A percentile compares a stretch with the other conserved stretches of the same genome.
Evolutionary conservation across 1,140 invertebrate genomes (phyloP).

Genomic region (Drosophila prosaltans): DNA sequence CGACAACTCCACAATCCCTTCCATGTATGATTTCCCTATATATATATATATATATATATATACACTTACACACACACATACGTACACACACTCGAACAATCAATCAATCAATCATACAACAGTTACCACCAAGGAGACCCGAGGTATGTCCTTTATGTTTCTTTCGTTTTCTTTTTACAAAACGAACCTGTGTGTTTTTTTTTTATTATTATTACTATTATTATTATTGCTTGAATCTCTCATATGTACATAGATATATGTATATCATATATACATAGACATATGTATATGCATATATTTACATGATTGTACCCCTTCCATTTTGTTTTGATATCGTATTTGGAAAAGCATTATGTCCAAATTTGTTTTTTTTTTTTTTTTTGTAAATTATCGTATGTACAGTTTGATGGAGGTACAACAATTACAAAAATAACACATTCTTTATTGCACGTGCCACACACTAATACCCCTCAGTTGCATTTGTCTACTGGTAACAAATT

Average conservation of each 20-base stretch:
- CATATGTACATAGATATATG: constrained; percentile 11
- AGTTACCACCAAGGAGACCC: constrained; percentile 92
- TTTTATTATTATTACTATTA: constrained; percentile 25
- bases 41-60: background rate
- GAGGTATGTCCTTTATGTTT: constrained; percentile 87
- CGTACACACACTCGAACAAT: constrained; percentile 40
- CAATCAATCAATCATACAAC: constrained; percentile 72
- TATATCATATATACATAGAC: constrained; percentile 22
- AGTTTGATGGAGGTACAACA: constrained; percentile 53
- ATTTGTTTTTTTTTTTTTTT: constrained; percentile 1
- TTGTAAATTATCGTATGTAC: constrained; percentile 25
- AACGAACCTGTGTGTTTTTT: constrained; percentile 20
- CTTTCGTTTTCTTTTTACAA: constrained; percentile 49
- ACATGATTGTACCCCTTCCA: constrained; percentile 16
- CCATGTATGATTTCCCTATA: constrained; percentile 65
- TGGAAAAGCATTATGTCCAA: constrained; percentile 29
- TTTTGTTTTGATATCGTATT: constrained; percentile 26
- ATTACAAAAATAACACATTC: constrained; percentile 23
- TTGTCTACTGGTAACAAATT: background rate
- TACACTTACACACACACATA: constrained; percentile 36
- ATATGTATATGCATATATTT: constrained; percentile 26
- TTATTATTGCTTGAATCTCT: constrained; percentile 38
- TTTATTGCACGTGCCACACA: constrained; percentile 50
- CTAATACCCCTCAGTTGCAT: constrained; percentile 31
- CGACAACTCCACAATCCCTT: constrained; percentile 41